Base-by-base conservation (phyloP, 1,140 invertebrate genomes). In the Cydia amplana region DNA sequence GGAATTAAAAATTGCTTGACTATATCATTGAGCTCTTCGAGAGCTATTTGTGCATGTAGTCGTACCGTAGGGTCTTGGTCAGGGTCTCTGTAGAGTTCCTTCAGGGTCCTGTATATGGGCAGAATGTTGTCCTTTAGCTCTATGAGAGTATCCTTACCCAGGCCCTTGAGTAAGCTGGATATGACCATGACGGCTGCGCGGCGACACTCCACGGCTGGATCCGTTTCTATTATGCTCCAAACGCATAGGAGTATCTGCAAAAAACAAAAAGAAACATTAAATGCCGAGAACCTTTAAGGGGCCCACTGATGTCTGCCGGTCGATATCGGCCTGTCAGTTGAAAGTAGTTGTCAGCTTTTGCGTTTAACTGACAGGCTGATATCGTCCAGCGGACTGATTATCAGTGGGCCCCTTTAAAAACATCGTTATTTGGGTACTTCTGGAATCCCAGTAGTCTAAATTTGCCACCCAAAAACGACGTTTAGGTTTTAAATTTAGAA, bases 101-200 rank as follows among this genome's bases (percentile, higher is more conserved):
- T 97, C 40, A 98, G 88, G 1, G 94, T 94, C 79, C 94, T 94
- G 85, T 97, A 97, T 64, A 97, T 86, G 4, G 95, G 94, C 9
- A 95, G 87, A 23, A 97, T 88, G 63, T 95, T 94, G 51, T 94
- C 94, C 82, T 95, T 95, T 12, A 97, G 86, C 76, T 95, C 93
- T 6, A 91, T 85, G 32, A 97, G 88, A 10, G 94, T 94, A 80
- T 97, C 95, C 82, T 93, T 94, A 20, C 95, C 96, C 9, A 97
- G 89, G 20, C 97, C 97, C 82, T 95, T 94, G 23, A 98, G 87
- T 49, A 98, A 86, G 77, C 96, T 93, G 40, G 95, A 94, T 73
- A 96, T 93, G 10, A 97, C 95, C 84, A 97, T 91, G 7, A 97
- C 95, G 25, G 96, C 96, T n/a, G 97, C 97, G 82, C 96, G 93